phyloP scores from a whole-genome alignment of 2,113 vertebrate species.

The Micromys minutus region DNA sequence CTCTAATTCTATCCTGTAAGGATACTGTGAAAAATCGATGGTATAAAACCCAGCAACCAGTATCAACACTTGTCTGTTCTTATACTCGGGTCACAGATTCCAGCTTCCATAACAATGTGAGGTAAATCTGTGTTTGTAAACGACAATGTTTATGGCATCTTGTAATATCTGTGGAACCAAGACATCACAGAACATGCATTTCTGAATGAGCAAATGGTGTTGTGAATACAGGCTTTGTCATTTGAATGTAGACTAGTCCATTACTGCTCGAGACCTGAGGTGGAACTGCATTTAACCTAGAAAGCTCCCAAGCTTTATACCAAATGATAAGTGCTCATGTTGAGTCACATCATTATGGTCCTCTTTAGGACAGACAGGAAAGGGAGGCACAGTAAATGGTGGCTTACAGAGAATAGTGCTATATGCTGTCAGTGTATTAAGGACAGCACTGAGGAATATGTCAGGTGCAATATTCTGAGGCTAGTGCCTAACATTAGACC shows the following conservation, averaged over 20 bases:
- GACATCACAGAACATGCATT: neutral
- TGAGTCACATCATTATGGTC: neutral
- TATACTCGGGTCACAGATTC: neutral
- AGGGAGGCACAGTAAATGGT: neutral
- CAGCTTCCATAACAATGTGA: neutral
- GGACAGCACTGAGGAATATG: neutral
- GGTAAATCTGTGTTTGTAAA: neutral
- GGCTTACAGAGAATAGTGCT: neutral
- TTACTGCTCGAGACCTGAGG: neutral
- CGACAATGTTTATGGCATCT: neutral
- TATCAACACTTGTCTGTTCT: neutral
- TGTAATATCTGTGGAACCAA: neutral
- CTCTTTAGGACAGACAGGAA: conserved; percentile 21
- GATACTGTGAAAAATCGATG: neutral
- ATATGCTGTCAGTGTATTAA: neutral
- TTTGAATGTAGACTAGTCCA: neutral
- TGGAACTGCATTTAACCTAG: conserved; percentile 2
- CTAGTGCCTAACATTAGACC: neutral
- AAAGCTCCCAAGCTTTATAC: neutral
- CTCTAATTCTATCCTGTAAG: neutral
- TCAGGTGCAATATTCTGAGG: neutral
- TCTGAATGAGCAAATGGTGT: neutral
- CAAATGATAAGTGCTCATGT: conserved; percentile 15
- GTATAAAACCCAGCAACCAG: neutral
- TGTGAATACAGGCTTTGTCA: neutral